These are phyloP conservation scores for Melikaiella ostensackeni DNA, from an alignment of 2,888 invertebrate genomes.

Conservation along the genomic window DNA sequence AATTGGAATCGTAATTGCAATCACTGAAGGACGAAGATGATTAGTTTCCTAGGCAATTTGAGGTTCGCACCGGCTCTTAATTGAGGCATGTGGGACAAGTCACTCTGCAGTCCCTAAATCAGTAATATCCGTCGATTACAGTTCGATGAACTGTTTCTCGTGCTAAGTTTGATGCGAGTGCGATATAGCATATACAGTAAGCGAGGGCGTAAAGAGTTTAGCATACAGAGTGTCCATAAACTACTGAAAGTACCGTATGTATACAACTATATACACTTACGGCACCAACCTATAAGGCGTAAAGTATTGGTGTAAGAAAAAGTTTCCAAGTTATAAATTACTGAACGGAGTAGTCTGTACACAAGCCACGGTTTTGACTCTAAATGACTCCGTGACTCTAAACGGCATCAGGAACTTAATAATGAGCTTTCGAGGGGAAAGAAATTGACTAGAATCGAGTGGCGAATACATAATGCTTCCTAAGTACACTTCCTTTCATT, in stretches of 20 bases:
- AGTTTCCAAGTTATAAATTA: slow-evolving; percentile 24
- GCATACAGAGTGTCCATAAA: slow-evolving; percentile 35
- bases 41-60: slow-evolving; percentile 34
- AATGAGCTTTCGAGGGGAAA: slow-evolving; percentile 35
- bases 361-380: slow-evolving; percentile 24
- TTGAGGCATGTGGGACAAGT: slow-evolving; percentile 21
- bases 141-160: slow-evolving; percentile 38
- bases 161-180: slow-evolving; percentile 15
- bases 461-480: slow-evolving; percentile 36
- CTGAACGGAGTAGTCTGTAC: slow-evolving; percentile 15
- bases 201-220: slow-evolving; percentile 17
- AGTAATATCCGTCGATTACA: slow-evolving; percentile 36
- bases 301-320: slow-evolving; percentile 14
- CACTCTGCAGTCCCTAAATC: slow-evolving; percentile 34
- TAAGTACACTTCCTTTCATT: slow-evolving; percentile 27
- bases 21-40: slow-evolving; percentile 25
- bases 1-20: slow-evolving; percentile 32
- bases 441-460: slow-evolving; percentile 38
- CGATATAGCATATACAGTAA: not conserved
- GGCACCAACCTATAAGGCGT: not conserved
- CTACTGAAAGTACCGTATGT: not conserved
- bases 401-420: slow-evolving; percentile 35
- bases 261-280: not conserved
- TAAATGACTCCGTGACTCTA: slow-evolving; percentile 32
- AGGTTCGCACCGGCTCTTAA: slow-evolving; percentile 19